Evolutionary conservation across 2,888 invertebrate species (phyloP).

Genomic region (Ischnus inquisitorius): DNA sequence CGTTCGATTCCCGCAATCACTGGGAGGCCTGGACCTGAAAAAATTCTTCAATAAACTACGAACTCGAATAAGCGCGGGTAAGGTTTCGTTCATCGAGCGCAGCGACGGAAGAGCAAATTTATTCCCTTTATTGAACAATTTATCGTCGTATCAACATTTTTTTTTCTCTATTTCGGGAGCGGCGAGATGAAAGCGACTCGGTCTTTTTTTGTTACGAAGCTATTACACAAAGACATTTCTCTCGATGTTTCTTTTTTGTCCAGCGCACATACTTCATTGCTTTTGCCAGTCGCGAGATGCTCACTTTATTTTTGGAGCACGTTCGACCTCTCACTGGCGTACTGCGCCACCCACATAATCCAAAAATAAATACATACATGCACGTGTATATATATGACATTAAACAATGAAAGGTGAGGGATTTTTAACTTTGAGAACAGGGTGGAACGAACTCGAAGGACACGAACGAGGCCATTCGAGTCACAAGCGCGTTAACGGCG

Average conservation of each 20-base stretch:
- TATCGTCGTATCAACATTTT: background rate
- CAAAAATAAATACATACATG: constrained; percentile 37
- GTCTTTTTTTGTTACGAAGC: background rate
- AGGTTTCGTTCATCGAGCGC: constrained; percentile 2
- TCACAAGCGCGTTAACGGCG: background rate
- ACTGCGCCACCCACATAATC: constrained; percentile 32
- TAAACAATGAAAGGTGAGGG: constrained; percentile 9
- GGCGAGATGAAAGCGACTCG: background rate
- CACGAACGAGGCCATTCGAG: background rate
- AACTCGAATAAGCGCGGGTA: background rate
- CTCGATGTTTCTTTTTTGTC: background rate
- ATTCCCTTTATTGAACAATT: constrained; percentile 62
- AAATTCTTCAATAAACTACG: constrained; percentile 64
- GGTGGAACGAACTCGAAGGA: constrained; percentile 36
- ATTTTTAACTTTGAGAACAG: constrained; percentile 41
- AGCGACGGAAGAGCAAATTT: constrained; percentile 35
- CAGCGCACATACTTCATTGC: background rate
- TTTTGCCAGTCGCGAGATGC: background rate
- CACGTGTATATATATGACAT: constrained; percentile 12
- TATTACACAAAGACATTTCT: background rate
- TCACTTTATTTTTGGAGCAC: constrained; percentile 38
- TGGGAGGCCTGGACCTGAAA: constrained; percentile 37
- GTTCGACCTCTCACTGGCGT: constrained; percentile 26
- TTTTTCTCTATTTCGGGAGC: too few relatives aligned
- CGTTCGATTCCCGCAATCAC: constrained; percentile 11